Percentiles rank a stretch among this genome's conserved stretches.
These are phyloP conservation scores for Amphipoea oculea DNA, from an alignment of 2,888 invertebrate genomes.

Conservation along the genomic window DNA sequence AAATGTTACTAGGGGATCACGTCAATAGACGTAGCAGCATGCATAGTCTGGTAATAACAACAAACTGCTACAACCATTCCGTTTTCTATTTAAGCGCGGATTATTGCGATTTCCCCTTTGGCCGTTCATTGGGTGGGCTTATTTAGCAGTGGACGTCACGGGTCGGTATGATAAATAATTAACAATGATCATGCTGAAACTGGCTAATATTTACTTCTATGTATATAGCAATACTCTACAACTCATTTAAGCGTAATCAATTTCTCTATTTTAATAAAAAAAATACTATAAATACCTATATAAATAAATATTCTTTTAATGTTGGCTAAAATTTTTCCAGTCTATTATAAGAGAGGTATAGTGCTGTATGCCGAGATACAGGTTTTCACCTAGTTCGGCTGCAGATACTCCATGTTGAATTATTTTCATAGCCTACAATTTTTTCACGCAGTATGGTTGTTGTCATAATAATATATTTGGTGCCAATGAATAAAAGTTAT, in stretches of 20 bases:
- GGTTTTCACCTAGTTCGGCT: too few relatives aligned
- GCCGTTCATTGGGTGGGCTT: conserved; percentile 2
- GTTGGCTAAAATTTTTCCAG: background rate
- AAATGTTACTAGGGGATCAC: background rate
- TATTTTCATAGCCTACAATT: too few relatives aligned
- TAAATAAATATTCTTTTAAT: background rate
- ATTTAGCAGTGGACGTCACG: conserved; percentile 1
- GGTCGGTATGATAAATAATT: conserved; percentile 17
- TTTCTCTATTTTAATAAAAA: too few relatives aligned
- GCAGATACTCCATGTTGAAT: too few relatives aligned
- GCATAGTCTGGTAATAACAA: conserved; percentile 2
- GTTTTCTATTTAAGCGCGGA: conserved; percentile 29
- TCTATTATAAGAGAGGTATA: too few relatives aligned
- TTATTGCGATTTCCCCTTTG: conserved; percentile 23
- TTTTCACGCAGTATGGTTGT: too few relatives aligned
- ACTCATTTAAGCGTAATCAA: too few relatives aligned
- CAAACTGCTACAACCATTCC: background rate
- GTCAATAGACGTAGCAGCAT: background rate
- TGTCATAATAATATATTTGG: too few relatives aligned
- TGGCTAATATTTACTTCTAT: background rate
- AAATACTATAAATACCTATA: too few relatives aligned
- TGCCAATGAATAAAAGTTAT: background rate
- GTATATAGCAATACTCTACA: too few relatives aligned
- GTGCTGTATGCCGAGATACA: too few relatives aligned
- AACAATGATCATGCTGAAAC: background rate